Evolutionary conservation across 1,140 invertebrate genomes (phyloP).

Genomic region (Sitobion miscanthi): DNA sequence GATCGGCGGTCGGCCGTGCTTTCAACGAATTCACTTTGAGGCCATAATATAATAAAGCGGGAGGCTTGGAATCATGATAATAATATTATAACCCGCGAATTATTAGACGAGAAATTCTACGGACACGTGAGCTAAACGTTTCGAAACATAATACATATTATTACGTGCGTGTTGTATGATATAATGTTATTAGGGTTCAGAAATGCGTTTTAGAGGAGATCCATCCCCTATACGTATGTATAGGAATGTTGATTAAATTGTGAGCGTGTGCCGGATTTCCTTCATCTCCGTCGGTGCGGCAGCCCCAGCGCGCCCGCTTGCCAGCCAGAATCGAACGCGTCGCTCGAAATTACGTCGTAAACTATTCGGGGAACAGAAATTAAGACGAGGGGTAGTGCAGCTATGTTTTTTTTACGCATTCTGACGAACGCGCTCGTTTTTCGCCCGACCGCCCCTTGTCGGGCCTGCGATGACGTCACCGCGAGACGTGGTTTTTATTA

Average conservation of each 20-base stretch:
- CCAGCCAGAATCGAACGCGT: background rate
- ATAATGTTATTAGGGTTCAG: constrained; percentile 14
- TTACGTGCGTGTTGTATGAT: background rate
- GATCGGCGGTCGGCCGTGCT: background rate
- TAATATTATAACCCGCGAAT: background rate
- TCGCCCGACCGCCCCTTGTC: background rate
- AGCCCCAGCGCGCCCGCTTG: background rate
- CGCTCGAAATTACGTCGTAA: background rate
- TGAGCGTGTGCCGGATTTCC: background rate
- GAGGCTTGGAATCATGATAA: no score
- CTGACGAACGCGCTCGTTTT: background rate
- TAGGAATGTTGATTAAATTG: constrained; percentile 13
- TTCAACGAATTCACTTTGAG: background rate
- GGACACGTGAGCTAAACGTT: background rate
- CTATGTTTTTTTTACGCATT: background rate
- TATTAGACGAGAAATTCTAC: background rate
- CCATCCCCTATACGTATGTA: background rate
- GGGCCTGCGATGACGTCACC: background rate
- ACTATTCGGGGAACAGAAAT: constrained; percentile 9
- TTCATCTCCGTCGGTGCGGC: background rate
- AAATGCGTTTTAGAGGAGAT: background rate
- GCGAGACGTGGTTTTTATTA: background rate
- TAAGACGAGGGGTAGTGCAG: background rate
- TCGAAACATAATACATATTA: background rate
- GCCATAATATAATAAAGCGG: background rate